Evolutionary conservation across 2,113 vertebrate genomes (phyloP).

Genomic region (Alethe castanea): DNA sequence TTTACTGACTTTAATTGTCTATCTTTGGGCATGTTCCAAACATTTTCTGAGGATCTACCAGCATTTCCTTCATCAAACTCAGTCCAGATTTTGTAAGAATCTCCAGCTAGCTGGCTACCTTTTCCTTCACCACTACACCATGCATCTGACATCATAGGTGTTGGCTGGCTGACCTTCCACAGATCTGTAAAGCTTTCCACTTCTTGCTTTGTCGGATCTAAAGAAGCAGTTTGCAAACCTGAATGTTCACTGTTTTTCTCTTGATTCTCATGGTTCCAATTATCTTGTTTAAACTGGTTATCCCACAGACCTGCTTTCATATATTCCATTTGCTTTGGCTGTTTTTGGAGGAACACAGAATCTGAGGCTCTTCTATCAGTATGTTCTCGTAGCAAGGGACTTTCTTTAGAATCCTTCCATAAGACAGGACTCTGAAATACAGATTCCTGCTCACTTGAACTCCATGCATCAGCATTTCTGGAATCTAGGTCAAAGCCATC

Average conservation of each 20-base stretch:
- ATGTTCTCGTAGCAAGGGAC: not conserved
- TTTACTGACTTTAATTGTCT: conserved; percentile 15
- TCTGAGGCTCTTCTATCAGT: conserved; percentile 69
- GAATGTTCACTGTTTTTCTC: not conserved
- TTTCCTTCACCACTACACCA: conserved; percentile 53
- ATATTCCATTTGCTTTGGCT: conserved; percentile 35
- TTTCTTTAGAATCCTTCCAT: conserved; percentile 70
- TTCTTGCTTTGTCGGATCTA: conserved; percentile 51
- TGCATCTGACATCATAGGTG: conserved; percentile 9
- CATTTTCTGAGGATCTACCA: conserved; percentile 23
- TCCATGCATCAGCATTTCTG: conserved; percentile 75
- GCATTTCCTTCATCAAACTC: conserved; percentile 23
- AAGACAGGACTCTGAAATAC: conserved; percentile 75
- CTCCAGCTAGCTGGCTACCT: not conserved
- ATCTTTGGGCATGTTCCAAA: conserved; percentile 57
- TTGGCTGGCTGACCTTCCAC: conserved; percentile 54
- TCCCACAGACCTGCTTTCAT: conserved; percentile 57
- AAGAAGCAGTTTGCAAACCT: not conserved
- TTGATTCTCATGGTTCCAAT: conserved; percentile 1
- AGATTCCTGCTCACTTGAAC: conserved; percentile 73
- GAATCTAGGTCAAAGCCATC: conserved; percentile 82
- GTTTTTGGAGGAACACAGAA: conserved; percentile 69
- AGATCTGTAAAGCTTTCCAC: conserved; percentile 49
- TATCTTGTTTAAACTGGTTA: conserved; percentile 26
- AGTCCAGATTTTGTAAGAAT: conserved; percentile 54